Evolutionary conservation across 2,113 vertebrate genomes (phyloP), one percentile per base, ranked within the genome.

Genomic region (Mesembrinibis cayennensis): DNA sequence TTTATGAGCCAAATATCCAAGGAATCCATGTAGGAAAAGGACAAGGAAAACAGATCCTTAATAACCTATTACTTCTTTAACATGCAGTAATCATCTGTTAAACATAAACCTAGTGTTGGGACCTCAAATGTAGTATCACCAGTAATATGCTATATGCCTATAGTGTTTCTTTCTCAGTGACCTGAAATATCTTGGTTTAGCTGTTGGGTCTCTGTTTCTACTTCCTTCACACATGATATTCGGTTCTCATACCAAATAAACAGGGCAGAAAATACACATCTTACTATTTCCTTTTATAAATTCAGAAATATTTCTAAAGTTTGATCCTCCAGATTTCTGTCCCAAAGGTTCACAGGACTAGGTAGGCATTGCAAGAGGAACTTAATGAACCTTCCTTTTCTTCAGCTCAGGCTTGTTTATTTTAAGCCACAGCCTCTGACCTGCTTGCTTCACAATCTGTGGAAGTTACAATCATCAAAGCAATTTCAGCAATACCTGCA

Each of bases 401-500:
- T 86, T 77, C 55, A 76, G 34, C 59, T 82, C 78, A 66, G 38
- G 20, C 22, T 36, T 94, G 23, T 89, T 95, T 85, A 40, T 63
- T 95, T 89, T 84, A 92, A 91, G 40, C 63, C 77, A 76, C 36
- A 90, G 50, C 18, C 66, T 89, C 38, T 96, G 76, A 92, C 58
- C 58, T 88, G 17, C 67, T 90, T 95, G 40, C 59, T 94, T 71
- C 0, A 0, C 50, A 69, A 62, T 44, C 16, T 44, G 12, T 61
- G 45, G 90, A 94, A 90, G 56, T 73, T 73, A 22, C 47, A 83
- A 66, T 89, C 96, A 96, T 97, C 95, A 97, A 97, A 97, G 93
- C 52, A 73, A 49, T 82, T 69, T 97, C 73, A 82, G 87, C 81
- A 95, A 96, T 72, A 90, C 53, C 62, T 91, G 72, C 5, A 18